These are phyloP conservation scores for Malaclemys terrapin DNA, from an alignment of 2,113 vertebrate genomes.

Conservation along the genomic window DNA sequence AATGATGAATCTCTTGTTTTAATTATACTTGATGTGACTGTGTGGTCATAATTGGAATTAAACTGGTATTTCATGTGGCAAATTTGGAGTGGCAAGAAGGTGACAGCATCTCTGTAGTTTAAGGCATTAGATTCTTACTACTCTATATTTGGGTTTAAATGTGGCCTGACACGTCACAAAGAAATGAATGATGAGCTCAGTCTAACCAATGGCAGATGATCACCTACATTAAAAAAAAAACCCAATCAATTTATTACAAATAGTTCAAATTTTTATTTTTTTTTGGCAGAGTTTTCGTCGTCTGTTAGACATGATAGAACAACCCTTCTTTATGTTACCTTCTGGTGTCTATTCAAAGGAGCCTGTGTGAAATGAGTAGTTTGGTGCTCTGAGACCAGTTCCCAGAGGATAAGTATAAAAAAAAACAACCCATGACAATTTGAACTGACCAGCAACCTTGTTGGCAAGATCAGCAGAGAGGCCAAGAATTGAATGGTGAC, in stretches of 20 bases:
- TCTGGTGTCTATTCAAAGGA: neutral
- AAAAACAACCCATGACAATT: neutral
- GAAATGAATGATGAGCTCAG: constrained; percentile 67
- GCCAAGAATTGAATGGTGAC: neutral
- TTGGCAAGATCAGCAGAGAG: neutral
- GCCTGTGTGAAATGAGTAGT: neutral
- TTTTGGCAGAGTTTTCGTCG: constrained; percentile 24
- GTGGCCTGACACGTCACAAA: constrained; percentile 50
- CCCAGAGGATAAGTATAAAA: neutral
- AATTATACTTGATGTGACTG: constrained; percentile 59
- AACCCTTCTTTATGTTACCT: neutral
- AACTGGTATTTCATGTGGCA: constrained; percentile 64
- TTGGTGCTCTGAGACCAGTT: neutral
- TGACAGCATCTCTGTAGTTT: constrained; percentile 18
- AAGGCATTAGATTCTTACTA: constrained; percentile 32
- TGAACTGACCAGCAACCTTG: neutral
- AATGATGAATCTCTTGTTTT: constrained; percentile 45
- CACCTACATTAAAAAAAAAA: constrained; percentile 51
- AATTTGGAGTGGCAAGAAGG: constrained; percentile 31
- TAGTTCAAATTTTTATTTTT: constrained; percentile 26
- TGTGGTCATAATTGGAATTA: constrained; percentile 62
- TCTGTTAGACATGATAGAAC: neutral
- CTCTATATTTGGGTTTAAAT: constrained; percentile 50
- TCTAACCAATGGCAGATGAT: constrained; percentile 69
- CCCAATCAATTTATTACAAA: constrained; percentile 59